These are phyloP conservation scores for Blera fallax DNA, from an alignment of 2,888 invertebrate genomes.

Conservation along the genomic window DNA sequence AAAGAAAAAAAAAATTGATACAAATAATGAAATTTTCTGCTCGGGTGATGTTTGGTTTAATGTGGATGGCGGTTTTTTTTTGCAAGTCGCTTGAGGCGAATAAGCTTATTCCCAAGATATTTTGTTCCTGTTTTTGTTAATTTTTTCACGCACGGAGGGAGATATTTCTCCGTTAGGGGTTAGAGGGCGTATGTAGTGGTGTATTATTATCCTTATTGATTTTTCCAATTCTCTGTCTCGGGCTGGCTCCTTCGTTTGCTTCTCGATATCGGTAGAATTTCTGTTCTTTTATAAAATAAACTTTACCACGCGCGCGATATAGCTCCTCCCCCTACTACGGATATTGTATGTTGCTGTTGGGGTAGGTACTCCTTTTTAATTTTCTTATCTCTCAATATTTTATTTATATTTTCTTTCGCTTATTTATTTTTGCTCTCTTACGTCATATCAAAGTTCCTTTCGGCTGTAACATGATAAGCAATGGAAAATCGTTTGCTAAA, in stretches of 20 bases:
- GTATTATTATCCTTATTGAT: constrained; percentile 49
- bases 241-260: not conserved
- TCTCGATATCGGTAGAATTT: constrained; percentile 1
- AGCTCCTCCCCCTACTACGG: not conserved
- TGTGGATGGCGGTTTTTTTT: constrained; percentile 19
- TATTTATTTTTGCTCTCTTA: constrained; percentile 7
- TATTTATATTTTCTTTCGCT: constrained; percentile 25
- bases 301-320: constrained; percentile 22
- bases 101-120: constrained; percentile 41
- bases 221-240: not conserved
- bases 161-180: not conserved
- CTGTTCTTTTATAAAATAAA: not conserved
- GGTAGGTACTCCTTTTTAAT: constrained; percentile 17
- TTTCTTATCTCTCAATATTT: constrained; percentile 42
- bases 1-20: constrained; percentile 29
- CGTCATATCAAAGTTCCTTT: constrained; percentile 43
- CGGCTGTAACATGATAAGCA: constrained; percentile 25
- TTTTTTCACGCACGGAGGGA: constrained; percentile 33
- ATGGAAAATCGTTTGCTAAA: constrained; percentile 43
- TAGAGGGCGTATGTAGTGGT: not conserved
- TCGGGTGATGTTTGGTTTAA: constrained; percentile 42
- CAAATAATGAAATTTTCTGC: constrained; percentile 51
- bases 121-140: constrained; percentile 42
- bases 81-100: constrained; percentile 22
- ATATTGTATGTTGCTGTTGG: constrained; percentile 18